Evolutionary conservation across 1,140 invertebrate species (phyloP), one percentile per base, ranked within the genome.

Genomic region (Sinonovacula constricta): DNA sequence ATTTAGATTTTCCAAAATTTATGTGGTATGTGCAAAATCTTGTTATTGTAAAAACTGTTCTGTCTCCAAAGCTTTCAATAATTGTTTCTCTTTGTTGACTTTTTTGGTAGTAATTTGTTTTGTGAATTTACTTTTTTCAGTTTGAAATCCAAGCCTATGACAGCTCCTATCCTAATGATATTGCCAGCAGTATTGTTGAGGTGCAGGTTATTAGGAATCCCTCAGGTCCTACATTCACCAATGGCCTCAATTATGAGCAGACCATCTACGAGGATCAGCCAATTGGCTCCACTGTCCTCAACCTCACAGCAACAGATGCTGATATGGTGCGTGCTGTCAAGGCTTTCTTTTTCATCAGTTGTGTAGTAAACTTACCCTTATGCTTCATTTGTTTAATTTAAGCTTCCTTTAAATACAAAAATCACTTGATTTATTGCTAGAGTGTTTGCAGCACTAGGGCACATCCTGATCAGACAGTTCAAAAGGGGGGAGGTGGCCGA

Each of bases 241-340:
- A 95, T 84, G 4, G 66, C 5, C 93, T 94, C 2, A 95, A 94
- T 93, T 97, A 97, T 87, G 94, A 92, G 30, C 96, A 96, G 82
- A 94, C 95, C 75, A 92, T 96, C 0, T 92, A 94, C 30, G 96
- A 97, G 91, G 70, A 65, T 3, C 75, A 70, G 36, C 34, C 15
- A 1, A 34, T 63, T 28, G 75, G 75, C 34, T 33, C 22, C n/a
- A 3, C 60, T 24, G 60, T 78, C 15, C 24, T 78, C 12, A 56
- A 69, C 22, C 28, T 68, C 5, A 70, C 69, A 62, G 75, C 75
- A 7, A 63, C 56, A 26, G 75, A 78, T 63, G 34, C 56, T 63
- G 66, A 78, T 60, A 22, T 28, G 57, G 56, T 45, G 18, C 39
- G 39, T 45, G 39, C 39, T 45, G 39, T 45, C 39, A 10, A 45